Base-by-base conservation (phyloP, 2,113 vertebrate genomes). In the Jaculus jaculus region DNA sequence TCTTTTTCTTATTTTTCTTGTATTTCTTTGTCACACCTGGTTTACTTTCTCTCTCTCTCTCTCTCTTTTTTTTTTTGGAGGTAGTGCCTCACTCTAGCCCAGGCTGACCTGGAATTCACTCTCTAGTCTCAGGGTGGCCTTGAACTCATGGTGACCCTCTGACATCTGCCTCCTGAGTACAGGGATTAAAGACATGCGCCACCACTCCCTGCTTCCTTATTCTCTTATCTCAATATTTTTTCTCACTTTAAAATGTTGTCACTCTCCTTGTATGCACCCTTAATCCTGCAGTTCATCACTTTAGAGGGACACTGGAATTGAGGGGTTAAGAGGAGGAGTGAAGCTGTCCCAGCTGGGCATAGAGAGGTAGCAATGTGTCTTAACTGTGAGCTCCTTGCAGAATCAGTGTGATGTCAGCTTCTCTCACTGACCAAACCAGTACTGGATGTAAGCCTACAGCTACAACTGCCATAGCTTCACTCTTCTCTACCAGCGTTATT, bases 1-100 rank as follows among this genome's bases (percentile, higher is more conserved):
- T 7, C 51, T 69, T 87, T 95, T 90, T 75, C 39, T 93, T 90
- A 54, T 69, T 82, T 81, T 89, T 61, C 34, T 2, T 81, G 7
- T 13, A 42, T 26, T 11, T 24, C 37, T 89, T 81, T 54, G n/a
- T 83, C 39, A 30, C 7, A 28, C 17, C 21, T 42, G 23, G 24
- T 24, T 71, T 54, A 84, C 68, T 37, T 20, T 42, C 5, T 47
- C 8, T 47, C 42, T 47, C 42, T 47, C 42, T 47, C 8, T 47
- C 8, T 47, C 42, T 47, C 8, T 95, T 96, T 95, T 79, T 82
- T 80, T 91, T 94, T 89, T 47, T 47, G 5, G 8, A 47, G 42
- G 42, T 47, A 47, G 42, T 6, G 42, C 8, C 42, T 47, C 42
- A 47, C 42, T 47, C 42, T 47, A 47, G 42, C 42, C 42, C 42